Conservation (phyloP, 2,113 vertebrate genomes). For the Mugil cephalus region DNA sequence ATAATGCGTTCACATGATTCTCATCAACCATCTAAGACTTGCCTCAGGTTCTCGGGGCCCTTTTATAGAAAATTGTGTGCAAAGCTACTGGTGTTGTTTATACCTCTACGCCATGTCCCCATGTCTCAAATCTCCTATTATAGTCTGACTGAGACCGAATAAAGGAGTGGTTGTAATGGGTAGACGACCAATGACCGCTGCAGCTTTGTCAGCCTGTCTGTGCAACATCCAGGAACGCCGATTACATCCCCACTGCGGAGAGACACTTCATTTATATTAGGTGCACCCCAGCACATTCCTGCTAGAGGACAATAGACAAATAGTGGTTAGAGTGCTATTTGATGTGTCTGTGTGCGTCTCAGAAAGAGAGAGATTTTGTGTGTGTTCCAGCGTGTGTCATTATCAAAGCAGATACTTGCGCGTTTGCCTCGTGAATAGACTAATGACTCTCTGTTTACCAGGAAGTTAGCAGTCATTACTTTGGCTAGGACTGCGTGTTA, state of each 20-base stretch:
- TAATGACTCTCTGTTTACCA: constrained; percentile 38
- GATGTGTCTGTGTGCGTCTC: neutral
- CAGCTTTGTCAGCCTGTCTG: constrained; percentile 54
- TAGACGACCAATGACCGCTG: constrained; percentile 49
- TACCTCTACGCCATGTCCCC: constrained; percentile 44
- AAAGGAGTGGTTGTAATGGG: constrained; percentile 45
- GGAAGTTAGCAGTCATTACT: constrained; percentile 62
- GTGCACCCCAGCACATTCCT: constrained; percentile 63
- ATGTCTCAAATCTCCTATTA: constrained; percentile 60
- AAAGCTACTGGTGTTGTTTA: constrained; percentile 58
- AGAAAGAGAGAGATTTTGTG: neutral
- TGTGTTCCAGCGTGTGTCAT: constrained; percentile 17
- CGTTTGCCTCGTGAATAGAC: constrained; percentile 11
- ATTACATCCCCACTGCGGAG: constrained; percentile 54
- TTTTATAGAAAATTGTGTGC: constrained; percentile 33
- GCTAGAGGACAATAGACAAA: constrained; percentile 62
- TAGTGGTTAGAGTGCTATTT: constrained; percentile 52
- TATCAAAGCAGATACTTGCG: constrained; percentile 33
- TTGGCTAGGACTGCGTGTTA: constrained; percentile 53
- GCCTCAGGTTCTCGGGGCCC: constrained; percentile 3
- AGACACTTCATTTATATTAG: constrained; percentile 59
- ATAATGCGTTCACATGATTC: constrained; percentile 49
- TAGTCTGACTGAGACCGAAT: constrained; percentile 43
- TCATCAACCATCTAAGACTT: constrained; percentile 38
- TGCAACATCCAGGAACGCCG: constrained; percentile 57